Evolutionary conservation across 2,113 vertebrate species (phyloP), one percentile per base, ranked within the genome.

Genomic region (Corythaeola cristata): DNA sequence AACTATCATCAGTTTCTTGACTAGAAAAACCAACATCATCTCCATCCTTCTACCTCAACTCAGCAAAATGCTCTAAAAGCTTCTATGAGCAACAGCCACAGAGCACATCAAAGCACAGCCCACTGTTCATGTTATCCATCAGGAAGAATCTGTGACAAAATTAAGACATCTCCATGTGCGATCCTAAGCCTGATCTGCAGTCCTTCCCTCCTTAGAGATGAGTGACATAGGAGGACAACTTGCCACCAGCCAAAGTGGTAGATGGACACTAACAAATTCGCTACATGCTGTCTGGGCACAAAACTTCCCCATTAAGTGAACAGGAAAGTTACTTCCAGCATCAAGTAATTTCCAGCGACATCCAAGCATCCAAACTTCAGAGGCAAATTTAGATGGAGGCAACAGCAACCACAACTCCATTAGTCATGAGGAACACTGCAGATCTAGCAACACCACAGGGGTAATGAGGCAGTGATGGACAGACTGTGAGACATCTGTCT

Each of bases 131-230:
- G 49, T 17, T 39, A 67, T 11, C 53, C 32, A 79, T 56, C 55
- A 60, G 27, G 9, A 93, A 56, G 24, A 2, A 27, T 2, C 41
- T 68, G 28, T 21, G 52, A 74, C 82, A 90, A 77, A 47, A 94
- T 50, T 50, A 63, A 64, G 64, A 49, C 9, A 9, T 0, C 2
- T 3, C 13, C 7, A 35, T 1, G 5, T 28, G 74, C 4, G 3
- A 41, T 44, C 26, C 60, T 23, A 6, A 26, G 28, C 26, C 53
- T 74, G 64, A 68, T 22, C 50, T 62, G 33, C 52, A 81, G 26
- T 72, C 60, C 37, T 68, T 41, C 17, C 21, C 28, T 52, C 32
- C 35, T 30, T 28, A 37, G 41, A 66, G n/a, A 39, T 14, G 23
- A 78, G 18, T 12, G 39, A 66, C 27, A 12, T 35, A 58, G 27